Conservation (phyloP, 1,140 invertebrate species). For the Bactericera cockerelli region DNA sequence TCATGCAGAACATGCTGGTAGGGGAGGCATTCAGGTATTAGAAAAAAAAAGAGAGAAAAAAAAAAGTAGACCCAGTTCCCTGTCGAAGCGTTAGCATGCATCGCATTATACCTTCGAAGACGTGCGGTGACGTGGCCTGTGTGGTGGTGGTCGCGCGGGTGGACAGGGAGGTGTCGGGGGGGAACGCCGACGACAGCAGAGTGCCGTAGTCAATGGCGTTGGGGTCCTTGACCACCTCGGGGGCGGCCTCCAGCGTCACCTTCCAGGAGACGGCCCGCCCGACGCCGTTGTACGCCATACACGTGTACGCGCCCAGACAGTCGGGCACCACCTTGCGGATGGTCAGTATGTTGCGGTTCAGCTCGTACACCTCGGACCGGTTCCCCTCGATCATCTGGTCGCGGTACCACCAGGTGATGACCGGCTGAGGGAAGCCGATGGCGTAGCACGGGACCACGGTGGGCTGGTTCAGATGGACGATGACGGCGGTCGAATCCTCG, state of each 20-base stretch:
- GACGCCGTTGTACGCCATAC: conserved; percentile 69
- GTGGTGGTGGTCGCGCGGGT: conserved; percentile 23
- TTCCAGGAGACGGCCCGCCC: conserved; percentile 59
- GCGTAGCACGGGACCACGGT: conserved; percentile 62
- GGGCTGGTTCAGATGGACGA: conserved; percentile 51
- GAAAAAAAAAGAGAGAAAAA: too few relatives aligned
- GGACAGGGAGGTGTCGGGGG: conserved; percentile 14
- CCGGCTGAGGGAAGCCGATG: conserved; percentile 61
- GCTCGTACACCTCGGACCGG: conserved; percentile 50
- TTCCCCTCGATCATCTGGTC: conserved; percentile 49
- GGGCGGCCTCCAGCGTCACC: conserved; percentile 49
- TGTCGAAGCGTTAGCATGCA: too few relatives aligned
- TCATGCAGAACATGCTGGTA: too few relatives aligned
- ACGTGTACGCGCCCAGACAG: conserved; percentile 66
- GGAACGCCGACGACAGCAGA: conserved; percentile 22
- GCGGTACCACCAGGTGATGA: conserved; percentile 76
- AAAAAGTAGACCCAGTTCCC: too few relatives aligned
- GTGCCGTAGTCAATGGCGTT: conserved; percentile 28
- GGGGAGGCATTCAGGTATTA: too few relatives aligned
- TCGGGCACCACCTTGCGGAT: conserved; percentile 51
- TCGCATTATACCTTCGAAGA: conserved; percentile 21
- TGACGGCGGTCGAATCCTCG: conserved; percentile 39
- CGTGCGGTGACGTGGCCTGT: conserved; percentile 16
- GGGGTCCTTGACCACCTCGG: conserved; percentile 35
- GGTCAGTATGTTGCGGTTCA: conserved; percentile 51